These are phyloP conservation scores for Hydrocynus forskahlii DNA, from an alignment of 2,797 vertebrate genomes.

Conservation along the genomic window DNA sequence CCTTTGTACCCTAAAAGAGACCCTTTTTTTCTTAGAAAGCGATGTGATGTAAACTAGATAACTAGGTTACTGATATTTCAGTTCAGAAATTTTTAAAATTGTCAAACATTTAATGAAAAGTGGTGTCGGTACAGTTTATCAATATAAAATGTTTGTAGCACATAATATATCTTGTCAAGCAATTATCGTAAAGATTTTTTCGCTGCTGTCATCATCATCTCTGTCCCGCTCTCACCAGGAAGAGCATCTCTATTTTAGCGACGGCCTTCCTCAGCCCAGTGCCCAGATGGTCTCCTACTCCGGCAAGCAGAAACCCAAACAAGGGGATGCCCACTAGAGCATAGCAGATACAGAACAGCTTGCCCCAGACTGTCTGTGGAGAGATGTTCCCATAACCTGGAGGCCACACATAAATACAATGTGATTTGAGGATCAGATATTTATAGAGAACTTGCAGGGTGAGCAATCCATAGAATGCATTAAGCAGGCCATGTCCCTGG, in stretches of 20 bases:
- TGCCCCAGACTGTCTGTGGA: slow-evolving; percentile 86
- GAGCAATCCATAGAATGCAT: slow-evolving; percentile 45
- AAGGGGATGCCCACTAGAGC: slow-evolving; percentile 90
- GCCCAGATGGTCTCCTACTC: slow-evolving; percentile 90
- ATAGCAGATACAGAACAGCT: slow-evolving; percentile 91
- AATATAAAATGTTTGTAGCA: too few relatives aligned
- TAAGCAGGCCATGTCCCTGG: slow-evolving; percentile 35
- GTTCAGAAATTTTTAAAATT: too few relatives aligned
- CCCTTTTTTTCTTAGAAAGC: too few relatives aligned
- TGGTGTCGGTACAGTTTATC: too few relatives aligned
- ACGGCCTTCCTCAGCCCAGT: slow-evolving; percentile 83
- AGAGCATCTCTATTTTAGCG: slow-evolving; percentile 86
- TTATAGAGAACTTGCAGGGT: slow-evolving; percentile 47
- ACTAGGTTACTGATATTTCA: too few relatives aligned
- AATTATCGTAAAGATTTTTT: neutral
- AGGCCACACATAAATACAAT: slow-evolving; percentile 35
- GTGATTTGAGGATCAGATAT: slow-evolving; percentile 48
- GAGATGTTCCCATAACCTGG: slow-evolving; percentile 90
- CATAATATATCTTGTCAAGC: too few relatives aligned
- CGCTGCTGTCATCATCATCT: slow-evolving; percentile 7
- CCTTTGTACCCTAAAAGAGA: too few relatives aligned
- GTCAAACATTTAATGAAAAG: too few relatives aligned
- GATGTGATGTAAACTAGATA: too few relatives aligned
- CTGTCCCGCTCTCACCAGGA: slow-evolving; percentile 78
- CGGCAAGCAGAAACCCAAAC: slow-evolving; percentile 88